phyloP scores from a whole-genome alignment of 1,140 invertebrate species.

The Chironomus tepperi region DNA sequence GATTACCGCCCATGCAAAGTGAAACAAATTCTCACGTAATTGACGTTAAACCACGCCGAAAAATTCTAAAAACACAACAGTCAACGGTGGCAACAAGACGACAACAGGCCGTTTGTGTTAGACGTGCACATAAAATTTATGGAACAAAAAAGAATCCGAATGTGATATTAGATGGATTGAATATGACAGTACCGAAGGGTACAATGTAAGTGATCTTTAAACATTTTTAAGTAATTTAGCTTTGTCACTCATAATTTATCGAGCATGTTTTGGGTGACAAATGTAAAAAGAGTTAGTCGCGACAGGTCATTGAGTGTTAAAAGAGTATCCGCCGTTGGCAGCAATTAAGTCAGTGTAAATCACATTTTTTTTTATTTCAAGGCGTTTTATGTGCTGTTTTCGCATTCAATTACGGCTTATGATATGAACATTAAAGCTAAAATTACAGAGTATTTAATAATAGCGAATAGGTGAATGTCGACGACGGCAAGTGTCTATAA shows the following conservation, averaged over 20 bases:
- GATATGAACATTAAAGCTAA: no score
- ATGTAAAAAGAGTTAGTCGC: no score
- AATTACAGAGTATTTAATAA: no score
- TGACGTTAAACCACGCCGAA: conserved; percentile 36
- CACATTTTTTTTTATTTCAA: background rate
- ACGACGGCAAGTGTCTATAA: background rate
- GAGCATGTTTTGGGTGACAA: no score
- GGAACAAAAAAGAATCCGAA: conserved; percentile 75
- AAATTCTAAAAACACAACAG: conserved; percentile 51
- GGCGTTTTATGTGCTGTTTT: background rate
- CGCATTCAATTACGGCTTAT: no score
- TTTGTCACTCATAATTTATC: background rate
- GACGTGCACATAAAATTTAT: conserved; percentile 75
- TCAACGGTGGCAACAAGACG: conserved; percentile 61
- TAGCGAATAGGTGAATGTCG: background rate
- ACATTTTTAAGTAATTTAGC: background rate
- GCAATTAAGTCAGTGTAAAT: background rate
- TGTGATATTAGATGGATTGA: conserved; percentile 73
- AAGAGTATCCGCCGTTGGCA: background rate
- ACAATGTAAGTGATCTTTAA: conserved; percentile 72
- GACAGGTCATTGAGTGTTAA: no score
- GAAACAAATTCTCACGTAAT: conserved; percentile 25
- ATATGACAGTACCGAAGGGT: conserved; percentile 85
- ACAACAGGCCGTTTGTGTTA: conserved; percentile 72
- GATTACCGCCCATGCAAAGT: conserved; percentile 34